Evolutionary conservation across 2,797 vertebrate species (phyloP), one percentile per base, ranked within the genome.

Genomic region (Triplophysa yarkandensis): DNA sequence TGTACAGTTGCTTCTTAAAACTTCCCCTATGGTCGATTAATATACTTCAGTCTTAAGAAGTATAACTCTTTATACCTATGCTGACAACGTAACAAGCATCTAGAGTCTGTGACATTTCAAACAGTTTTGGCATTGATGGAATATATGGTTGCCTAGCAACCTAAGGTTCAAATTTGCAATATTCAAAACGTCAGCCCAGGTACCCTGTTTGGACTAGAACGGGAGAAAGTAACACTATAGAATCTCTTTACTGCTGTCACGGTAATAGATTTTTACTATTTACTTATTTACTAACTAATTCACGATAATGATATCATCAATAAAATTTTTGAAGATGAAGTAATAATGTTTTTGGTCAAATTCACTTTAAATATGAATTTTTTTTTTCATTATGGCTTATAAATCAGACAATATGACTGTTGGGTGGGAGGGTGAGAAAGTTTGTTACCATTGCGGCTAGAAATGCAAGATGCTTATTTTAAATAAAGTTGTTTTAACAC

Each of bases 101-200:
- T 34, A 48, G 11, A 7, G 41, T 57, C 27, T 57, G 52, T 34
- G 23, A 6, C 28, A 39, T 25, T 17, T 57, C 32, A 54, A 19
- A 27, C 13, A 2, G 36, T 27, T 61, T 71, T 71, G 21, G 60
- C 19, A 27, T 62, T 3, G 30, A 61, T 32, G 23, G 6, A 9
- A 48, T 36, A 16, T 57, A 61, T 36, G 30, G 19, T 71, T 71
- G 14, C 43, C 10, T 61, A 71, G 69, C 7, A 57, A 57, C 25
- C 30, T 5, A 14, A 4, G 27, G 54, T 14, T 52, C 30, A 57
- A 57, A 57, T 57, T 28, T 57, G 27, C 54, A 28, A 57, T 28
- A 28, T 57, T 57, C 14, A 55, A 55, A 55, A 52, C 50, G 23
- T 55, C 52, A 55, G 14, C 25, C 14, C 52, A 27, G 13, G 13